Conservation (phyloP, 2,888 invertebrate species). For the Melieria crassipennis region DNA sequence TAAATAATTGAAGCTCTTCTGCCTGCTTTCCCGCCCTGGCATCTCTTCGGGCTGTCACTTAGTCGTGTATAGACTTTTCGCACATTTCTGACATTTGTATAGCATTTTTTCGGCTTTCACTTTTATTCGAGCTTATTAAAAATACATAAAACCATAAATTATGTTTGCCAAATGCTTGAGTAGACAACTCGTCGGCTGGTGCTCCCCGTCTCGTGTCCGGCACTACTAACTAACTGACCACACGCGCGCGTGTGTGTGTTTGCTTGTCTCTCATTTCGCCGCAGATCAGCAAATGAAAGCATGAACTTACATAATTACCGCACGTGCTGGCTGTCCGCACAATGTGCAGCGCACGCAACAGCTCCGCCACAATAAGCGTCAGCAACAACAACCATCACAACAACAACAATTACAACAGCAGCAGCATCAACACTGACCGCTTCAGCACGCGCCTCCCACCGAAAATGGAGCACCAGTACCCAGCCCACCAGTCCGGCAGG, state of each 20-base stretch:
- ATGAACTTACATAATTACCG: constrained; percentile 4
- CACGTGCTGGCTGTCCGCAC: background rate
- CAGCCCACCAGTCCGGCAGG: too few relatives aligned
- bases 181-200: too few relatives aligned
- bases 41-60: constrained; percentile 6
- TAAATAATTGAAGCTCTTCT: constrained; percentile 11
- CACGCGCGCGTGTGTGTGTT: background rate
- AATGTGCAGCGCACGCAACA: constrained; percentile 42
- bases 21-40: background rate
- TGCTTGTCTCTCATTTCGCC: background rate
- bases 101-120: constrained; percentile 32
- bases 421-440: too few relatives aligned
- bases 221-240: too few relatives aligned
- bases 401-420: too few relatives aligned
- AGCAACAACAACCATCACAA: too few relatives aligned
- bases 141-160: constrained; percentile 58
- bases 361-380: constrained; percentile 32
- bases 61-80: background rate
- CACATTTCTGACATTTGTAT: too few relatives aligned
- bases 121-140: constrained; percentile 53
- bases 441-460: constrained; percentile 36
- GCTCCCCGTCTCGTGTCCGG: too few relatives aligned
- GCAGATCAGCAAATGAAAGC: constrained; percentile 1
- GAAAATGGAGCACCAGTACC: constrained; percentile 43
- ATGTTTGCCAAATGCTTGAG: constrained; percentile 45